Evolutionary conservation across 1,140 invertebrate genomes (phyloP).

Genomic region (Dendrolimus kikuchii): DNA sequence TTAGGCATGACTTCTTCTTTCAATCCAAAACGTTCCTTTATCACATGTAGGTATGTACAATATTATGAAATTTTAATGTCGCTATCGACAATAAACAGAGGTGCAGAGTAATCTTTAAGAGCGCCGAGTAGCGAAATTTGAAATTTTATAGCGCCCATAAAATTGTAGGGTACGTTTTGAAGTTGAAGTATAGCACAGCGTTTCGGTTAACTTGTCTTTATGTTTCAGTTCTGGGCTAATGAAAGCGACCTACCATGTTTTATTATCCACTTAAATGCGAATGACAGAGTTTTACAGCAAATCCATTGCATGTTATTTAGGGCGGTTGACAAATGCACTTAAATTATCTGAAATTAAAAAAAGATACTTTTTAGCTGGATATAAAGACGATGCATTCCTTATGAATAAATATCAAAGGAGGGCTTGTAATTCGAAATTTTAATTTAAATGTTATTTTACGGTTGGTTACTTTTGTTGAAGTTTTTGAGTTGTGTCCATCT

Average conservation of each 20-base stretch:
- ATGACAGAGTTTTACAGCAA: constrained; percentile 18
- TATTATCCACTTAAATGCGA: constrained; percentile 46
- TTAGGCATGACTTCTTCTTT: too few species aligned
- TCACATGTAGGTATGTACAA: too few species aligned
- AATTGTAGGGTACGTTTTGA: constrained; percentile 47
- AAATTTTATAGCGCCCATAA: constrained; percentile 59
- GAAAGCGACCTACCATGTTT: constrained; percentile 55
- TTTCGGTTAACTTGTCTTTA: constrained; percentile 41
- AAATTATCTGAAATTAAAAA: not conserved
- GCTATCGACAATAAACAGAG: constrained; percentile 30
- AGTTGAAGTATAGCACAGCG: constrained; percentile 20
- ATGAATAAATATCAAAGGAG: too few species aligned
- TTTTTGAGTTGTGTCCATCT: too few species aligned
- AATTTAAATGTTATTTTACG: too few species aligned
- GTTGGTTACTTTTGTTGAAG: too few species aligned
- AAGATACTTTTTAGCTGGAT: too few species aligned
- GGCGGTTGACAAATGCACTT: constrained; percentile 16
- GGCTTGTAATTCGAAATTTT: too few species aligned
- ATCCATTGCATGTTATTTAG: constrained; percentile 19
- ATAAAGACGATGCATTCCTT: too few species aligned
- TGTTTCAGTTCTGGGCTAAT: constrained; percentile 40
- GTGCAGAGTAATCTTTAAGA: constrained; percentile 19
- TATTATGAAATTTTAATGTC: constrained; percentile 10
- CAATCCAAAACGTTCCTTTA: too few species aligned
- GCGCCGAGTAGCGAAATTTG: constrained; percentile 46